These are phyloP conservation scores for Meriones psammophilus DNA, from an alignment of 2,797 vertebrate species.

Conservation along the genomic window DNA sequence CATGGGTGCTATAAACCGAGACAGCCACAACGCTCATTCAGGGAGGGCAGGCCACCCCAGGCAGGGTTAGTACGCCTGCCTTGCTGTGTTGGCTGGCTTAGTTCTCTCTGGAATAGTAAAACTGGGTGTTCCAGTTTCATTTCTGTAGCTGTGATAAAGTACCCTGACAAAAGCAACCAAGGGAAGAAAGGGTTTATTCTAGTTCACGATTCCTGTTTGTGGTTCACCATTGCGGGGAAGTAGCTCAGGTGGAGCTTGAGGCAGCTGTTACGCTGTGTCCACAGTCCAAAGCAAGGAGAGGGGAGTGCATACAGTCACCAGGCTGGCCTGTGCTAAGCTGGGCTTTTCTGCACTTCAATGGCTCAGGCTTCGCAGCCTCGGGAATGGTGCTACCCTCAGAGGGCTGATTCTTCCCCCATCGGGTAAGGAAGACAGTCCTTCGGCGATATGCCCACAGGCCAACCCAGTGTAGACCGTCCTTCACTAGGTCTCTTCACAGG, in stretches of 20 bases:
- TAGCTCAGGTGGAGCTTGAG: background rate
- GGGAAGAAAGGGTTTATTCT: background rate
- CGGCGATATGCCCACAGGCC: background rate
- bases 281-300: background rate
- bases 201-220: background rate
- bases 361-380: background rate
- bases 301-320: background rate
- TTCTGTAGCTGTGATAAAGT: background rate
- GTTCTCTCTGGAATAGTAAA: conserved; percentile 39
- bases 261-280: background rate
- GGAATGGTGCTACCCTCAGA: background rate
- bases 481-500: background rate
- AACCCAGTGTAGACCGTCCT: background rate
- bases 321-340: background rate
- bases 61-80: conserved; percentile 5
- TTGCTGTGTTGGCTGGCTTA: background rate
- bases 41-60: background rate
- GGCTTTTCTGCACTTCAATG: background rate
- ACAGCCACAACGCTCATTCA: conserved; percentile 7
- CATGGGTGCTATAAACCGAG: conserved; percentile 51
- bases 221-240: background rate
- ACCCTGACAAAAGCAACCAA: background rate
- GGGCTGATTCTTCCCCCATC: background rate
- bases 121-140: background rate
- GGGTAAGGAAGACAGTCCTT: background rate